Conservation (phyloP, 2,113 vertebrate species). For the Chitala chitala region DNA sequence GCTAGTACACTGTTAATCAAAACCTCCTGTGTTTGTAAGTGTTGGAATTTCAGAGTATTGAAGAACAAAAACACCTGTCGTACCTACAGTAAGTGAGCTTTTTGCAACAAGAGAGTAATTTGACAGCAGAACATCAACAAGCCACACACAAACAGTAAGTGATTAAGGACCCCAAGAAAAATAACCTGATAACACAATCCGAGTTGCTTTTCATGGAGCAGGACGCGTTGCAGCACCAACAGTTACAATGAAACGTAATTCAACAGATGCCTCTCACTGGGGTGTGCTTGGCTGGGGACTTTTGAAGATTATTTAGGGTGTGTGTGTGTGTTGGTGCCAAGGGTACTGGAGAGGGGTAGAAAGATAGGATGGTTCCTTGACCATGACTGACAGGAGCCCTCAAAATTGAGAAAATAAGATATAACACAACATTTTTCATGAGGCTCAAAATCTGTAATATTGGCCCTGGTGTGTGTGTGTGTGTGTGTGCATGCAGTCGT, state of each 20-base stretch:
- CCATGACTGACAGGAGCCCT: no score
- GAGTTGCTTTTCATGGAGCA: background rate
- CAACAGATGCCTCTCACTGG: background rate
- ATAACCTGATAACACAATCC: background rate
- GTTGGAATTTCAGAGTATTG: no score
- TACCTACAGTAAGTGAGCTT: no score
- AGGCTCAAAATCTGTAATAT: no score
- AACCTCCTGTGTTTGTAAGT: no score
- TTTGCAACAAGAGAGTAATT: no score
- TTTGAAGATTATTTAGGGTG: background rate
- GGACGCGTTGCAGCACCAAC: background rate
- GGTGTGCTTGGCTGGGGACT: background rate
- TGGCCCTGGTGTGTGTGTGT: no score
- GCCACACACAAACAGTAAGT: background rate
- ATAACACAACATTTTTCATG: no score
- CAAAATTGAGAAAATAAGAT: no score
- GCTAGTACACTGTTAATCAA: no score
- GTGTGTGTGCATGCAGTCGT: background rate
- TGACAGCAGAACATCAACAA: background rate
- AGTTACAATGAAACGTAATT: background rate
- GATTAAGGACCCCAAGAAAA: background rate
- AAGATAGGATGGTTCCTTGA: no score
- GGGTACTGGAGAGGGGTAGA: no score
- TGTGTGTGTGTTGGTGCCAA: background rate
- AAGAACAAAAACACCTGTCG: background rate